These are phyloP conservation scores for Drosophila obscura DNA, from an alignment of 1,140 invertebrate genomes.

Conservation along the genomic window DNA sequence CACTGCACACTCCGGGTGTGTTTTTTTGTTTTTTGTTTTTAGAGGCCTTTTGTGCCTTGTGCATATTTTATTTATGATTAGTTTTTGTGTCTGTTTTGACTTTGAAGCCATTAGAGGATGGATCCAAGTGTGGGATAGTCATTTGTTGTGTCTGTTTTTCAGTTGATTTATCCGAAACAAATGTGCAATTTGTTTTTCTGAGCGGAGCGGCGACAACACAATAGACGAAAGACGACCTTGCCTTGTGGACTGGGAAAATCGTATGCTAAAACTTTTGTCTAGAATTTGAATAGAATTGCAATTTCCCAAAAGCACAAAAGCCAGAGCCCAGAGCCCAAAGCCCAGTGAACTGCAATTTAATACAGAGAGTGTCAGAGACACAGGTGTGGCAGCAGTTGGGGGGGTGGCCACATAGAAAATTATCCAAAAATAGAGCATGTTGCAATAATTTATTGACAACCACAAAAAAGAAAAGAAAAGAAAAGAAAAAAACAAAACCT, in stretches of 20 bases:
- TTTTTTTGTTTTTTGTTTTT: background rate
- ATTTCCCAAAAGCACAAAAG: background rate
- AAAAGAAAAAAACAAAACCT: constrained; percentile 46
- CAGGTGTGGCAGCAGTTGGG: no score
- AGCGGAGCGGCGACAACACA: background rate
- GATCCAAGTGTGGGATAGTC: constrained; percentile 28
- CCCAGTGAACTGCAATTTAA: constrained; percentile 21
- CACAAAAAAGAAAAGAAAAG: constrained; percentile 5
- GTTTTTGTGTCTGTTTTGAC: constrained; percentile 45
- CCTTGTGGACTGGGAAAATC: constrained; percentile 23
- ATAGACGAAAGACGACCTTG: constrained; percentile 52
- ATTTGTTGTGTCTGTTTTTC: constrained; percentile 33
- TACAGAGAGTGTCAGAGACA: no score
- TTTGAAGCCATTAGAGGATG: constrained; percentile 29
- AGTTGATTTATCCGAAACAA: constrained; percentile 68
- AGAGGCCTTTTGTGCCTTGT: constrained; percentile 24
- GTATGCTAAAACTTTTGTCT: constrained; percentile 17
- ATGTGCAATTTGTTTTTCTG: constrained; percentile 53
- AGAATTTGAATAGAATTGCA: constrained; percentile 35
- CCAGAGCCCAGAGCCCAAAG: background rate
- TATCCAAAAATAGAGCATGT: constrained; percentile 36
- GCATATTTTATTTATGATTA: constrained; percentile 32
- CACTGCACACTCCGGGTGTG: background rate
- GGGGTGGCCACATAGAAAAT: background rate
- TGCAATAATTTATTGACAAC: constrained; percentile 65